Percentiles rank a stretch among this genome's conserved stretches.
Evolutionary conservation across 2,113 vertebrate species (phyloP).

Genomic region (Charadrius vociferus): DNA sequence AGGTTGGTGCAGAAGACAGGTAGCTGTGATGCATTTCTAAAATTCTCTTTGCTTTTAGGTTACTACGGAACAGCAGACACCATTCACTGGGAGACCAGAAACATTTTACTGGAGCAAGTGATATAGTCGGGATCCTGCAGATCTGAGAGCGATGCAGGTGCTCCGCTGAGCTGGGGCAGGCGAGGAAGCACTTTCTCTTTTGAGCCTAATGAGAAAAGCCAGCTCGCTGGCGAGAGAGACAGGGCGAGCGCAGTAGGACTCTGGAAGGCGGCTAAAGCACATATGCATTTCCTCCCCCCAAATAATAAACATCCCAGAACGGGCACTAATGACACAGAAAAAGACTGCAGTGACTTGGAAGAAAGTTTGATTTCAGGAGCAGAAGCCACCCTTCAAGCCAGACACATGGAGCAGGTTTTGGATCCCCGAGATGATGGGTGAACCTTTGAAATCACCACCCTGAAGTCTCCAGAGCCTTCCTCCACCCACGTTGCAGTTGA

Average conservation of each 20-base stretch:
- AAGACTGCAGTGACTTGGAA: background rate
- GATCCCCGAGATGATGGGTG: background rate
- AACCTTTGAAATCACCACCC: background rate
- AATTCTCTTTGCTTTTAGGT: background rate
- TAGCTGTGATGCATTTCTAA: background rate
- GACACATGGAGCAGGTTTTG: background rate
- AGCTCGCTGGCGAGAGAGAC: background rate
- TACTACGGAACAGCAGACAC: background rate
- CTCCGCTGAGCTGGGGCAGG: background rate
- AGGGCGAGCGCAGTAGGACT: fast-evolving
- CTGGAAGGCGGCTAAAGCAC: background rate
- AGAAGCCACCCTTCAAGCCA: background rate
- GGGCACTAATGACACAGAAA: background rate
- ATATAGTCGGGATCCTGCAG: background rate
- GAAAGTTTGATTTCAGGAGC: background rate
- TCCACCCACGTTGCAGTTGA: background rate
- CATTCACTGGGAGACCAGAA: background rate
- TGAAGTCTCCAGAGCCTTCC: background rate
- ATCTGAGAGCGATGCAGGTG: background rate
- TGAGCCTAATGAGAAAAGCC: background rate
- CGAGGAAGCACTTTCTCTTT: background rate
- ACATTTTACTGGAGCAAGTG: background rate
- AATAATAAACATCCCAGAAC: background rate
- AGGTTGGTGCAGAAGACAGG: too few relatives aligned
- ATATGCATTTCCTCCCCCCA: background rate